Base-by-base conservation (phyloP, 2,113 vertebrate genomes). In the Anseranas semipalmata region DNA sequence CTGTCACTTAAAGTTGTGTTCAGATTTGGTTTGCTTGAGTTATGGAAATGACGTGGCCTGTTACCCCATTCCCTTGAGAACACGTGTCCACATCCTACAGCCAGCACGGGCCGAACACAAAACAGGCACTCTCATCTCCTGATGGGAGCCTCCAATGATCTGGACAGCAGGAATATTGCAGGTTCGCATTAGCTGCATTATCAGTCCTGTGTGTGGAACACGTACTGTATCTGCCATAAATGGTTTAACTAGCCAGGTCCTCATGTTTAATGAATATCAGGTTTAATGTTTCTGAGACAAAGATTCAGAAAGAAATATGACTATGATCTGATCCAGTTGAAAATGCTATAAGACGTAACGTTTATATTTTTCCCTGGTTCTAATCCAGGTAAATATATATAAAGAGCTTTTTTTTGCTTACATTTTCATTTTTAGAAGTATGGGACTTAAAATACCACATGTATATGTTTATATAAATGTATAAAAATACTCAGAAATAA, bases 1-100 rank as follows among this genome's bases (percentile, higher is more conserved):
- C 70, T 82, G 62, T 65, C 62, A 33, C 7, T 53, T 67, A 9
- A 85, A 58, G 71, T 0, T 60, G 48, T 16, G 21, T 30, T 92
- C 58, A 37, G 43, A 58, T 91, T 79, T 88, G 66, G 45, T 94
- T 96, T 96, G 37, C 33, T 12, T 82, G 86, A 91, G 66, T 89
- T 95, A 79, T 37, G 80, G 33, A 28, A 60, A 58, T 39, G 84
- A 35, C 80, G 76, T 35, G 63, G 75, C 75, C 67, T 93, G 86
- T 93, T 78, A 80, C 17, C 32, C 28, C 0, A 0, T 4, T 86
- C 85, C 82, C 83, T 82, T 60, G 92, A 27, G 90, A 83, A 46
- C 12, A 8, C 7, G 50, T 77, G 79, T 84, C 55, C 75, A 30
- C 55, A 41, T 20, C 16, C 75, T 37, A 10, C 52, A 55, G 7